phyloP scores from a whole-genome alignment of 2,888 invertebrate genomes.

The Euspilapteryx auroguttella region DNA sequence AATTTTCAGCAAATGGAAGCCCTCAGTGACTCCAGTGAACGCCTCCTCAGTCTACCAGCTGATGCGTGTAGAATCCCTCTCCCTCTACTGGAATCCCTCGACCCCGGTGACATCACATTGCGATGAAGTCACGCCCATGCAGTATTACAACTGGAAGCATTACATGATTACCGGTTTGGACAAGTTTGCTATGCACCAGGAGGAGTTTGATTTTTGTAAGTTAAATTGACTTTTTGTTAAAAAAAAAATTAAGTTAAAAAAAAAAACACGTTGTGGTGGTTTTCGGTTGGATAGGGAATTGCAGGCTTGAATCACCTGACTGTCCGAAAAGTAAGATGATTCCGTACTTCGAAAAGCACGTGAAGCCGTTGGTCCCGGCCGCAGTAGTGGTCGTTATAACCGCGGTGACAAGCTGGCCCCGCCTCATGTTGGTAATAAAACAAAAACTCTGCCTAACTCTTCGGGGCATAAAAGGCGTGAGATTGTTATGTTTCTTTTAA shows the following conservation, averaged over 20 bases:
- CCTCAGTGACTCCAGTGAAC: constrained; percentile 62
- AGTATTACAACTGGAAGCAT: constrained; percentile 74
- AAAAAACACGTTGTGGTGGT: not conserved
- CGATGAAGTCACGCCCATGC: constrained; percentile 52
- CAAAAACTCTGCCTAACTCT: too few relatives aligned
- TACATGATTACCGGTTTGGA: constrained; percentile 74
- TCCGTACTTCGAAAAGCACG: too few relatives aligned
- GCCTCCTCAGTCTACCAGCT: constrained; percentile 71
- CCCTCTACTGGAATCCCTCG: constrained; percentile 75
- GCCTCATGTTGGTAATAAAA: too few relatives aligned
- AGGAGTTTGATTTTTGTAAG: constrained; percentile 81
- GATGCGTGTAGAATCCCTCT: constrained; percentile 74
- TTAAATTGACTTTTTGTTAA: constrained; percentile 10
- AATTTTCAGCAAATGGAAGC: constrained; percentile 73
- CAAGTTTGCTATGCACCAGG: constrained; percentile 75
- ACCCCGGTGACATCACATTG: constrained; percentile 55
- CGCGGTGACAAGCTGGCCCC: too few relatives aligned
- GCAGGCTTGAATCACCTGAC: too few relatives aligned
- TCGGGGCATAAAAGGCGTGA: too few relatives aligned
- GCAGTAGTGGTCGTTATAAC: too few relatives aligned
- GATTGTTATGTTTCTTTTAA: too few relatives aligned
- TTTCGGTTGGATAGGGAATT: too few relatives aligned
- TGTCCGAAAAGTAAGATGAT: too few relatives aligned
- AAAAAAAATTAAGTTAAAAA: not conserved
- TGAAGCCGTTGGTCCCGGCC: too few relatives aligned